Evolutionary conservation across 2,797 vertebrate genomes (phyloP), one percentile per base, ranked within the genome.

Genomic region (Dermochelys coriacea): DNA sequence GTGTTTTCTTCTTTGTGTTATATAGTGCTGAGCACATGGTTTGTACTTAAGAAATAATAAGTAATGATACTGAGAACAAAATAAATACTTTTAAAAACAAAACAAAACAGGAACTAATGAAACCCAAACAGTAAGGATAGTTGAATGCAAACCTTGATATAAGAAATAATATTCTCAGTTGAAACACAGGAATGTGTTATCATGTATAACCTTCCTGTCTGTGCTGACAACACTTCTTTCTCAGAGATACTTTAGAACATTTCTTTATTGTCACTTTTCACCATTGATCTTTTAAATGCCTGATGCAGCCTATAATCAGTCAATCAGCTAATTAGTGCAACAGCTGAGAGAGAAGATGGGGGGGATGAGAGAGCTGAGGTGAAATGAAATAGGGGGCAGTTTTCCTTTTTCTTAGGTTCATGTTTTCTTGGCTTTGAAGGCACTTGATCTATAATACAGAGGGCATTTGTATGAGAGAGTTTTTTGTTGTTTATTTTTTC

Each of bases 311-410:
- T 37, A 71, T 91, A 95, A 97, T 96, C 93, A 96, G 87, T 95
- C 93, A 97, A 90, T 88, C 87, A 95, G 82, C 90, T 96, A 97
- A 97, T 97, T 96, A 97, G 96, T 91, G 80, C 51, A 84, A 91
- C 71, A 80, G 80, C 87, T 96, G 51, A 77, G 90, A 96, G 91
- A 83, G 68, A 93, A 92, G 90, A 81, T 88, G 59, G 8, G 23
- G 23, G 34, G 49, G 84, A 84, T 68, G 71, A 61, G 68, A 41
- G 3, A 71, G 68, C 19, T 71, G 68, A 71, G 37, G n/a, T 71
- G 37, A 37, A 41, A 77, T 91, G 79, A 93, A 93, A 94, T 88
- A 85, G 81, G 52, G 77, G 77, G 71, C 11, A 8, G 86, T 93
- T 92, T 91, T 41, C 50, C 45, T 86, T 95, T 49, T 93, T 93